Base-by-base conservation (phyloP, 2,797 vertebrate species). In the Danio choprae region DNA sequence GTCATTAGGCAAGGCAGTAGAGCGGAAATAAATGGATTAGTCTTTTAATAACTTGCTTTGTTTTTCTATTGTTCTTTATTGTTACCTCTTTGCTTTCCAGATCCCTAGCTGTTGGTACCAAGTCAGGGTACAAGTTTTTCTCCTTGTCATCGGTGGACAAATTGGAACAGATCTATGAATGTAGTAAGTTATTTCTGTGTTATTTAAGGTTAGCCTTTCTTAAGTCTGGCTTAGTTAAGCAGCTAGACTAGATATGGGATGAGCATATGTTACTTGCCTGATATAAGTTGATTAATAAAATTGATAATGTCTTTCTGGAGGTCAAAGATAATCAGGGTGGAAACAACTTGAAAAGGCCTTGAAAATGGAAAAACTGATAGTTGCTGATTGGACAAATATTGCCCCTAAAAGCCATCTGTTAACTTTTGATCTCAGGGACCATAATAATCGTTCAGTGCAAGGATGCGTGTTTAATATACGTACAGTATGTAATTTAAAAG, bases 81-180 rank as follows among this genome's bases (percentile, higher is more conserved):
- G 4, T 84, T 7, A 13, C 56, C 44, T 72, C 16, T 81, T 60
- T 82, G 41, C 22, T 44, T 6, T 58, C 13, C 82, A 99, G 97
- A 88, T 98, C 97, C 82, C 94, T 99, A 88, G 97, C 98, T 88
- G 98, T 99, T 91, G 98, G 98, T 90, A 98, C 96, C 89, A 98
- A 98, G 92, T 96, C 96, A 81, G 98, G 98, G 87, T 99, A 99
- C 94, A 99, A 98, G 91, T 98, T 99, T 91, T 99, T 99, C 94
- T 98, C 98, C 82, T 91, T 99, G 87, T 98, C 97, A 81, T 97
- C 96, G 79, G 98, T 99, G 92, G 98, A 99, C 94, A 99, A 98
- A 92, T 92, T 99, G 94, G 98, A 99, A 90, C 98, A 99, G 92
- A 99, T 99, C 89, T 99, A 99, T 93, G 98, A 99, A 96, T 98